Evolutionary conservation across 2,113 vertebrate genomes (phyloP).

Genomic region (Lepidothrix coronata): DNA sequence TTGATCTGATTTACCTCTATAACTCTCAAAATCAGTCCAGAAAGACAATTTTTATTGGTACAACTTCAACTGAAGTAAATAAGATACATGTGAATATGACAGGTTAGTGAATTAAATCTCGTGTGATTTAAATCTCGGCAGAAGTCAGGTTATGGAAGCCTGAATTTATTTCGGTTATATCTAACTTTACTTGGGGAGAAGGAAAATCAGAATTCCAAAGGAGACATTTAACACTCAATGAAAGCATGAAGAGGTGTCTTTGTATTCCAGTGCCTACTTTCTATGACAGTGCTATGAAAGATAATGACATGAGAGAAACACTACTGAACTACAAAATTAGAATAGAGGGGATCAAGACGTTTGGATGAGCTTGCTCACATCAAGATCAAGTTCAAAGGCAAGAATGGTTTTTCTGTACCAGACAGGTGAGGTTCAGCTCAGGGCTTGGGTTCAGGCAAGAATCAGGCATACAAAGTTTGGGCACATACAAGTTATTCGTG

Average conservation of each 20-base stretch:
- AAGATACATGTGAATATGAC: background rate
- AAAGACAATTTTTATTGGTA: background rate
- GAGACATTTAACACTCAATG: background rate
- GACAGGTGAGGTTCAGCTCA: background rate
- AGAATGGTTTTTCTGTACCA: background rate
- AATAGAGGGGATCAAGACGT: accelerated
- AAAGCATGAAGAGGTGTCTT: background rate
- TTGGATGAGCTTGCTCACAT: background rate
- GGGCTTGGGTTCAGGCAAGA: background rate
- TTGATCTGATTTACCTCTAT: background rate
- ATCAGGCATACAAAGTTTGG: background rate
- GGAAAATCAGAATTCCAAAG: background rate
- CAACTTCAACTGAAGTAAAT: background rate
- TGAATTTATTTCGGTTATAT: background rate
- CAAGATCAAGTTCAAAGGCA: background rate
- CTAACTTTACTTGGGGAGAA: background rate
- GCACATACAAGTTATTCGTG: background rate
- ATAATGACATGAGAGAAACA: background rate
- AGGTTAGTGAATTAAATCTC: background rate
- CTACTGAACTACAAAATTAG: background rate
- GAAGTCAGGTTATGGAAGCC: background rate
- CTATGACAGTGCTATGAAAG: background rate
- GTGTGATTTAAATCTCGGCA: background rate
- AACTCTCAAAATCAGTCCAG: background rate
- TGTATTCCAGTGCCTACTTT: background rate